Evolutionary conservation across 2,113 vertebrate genomes (phyloP).

Genomic region (Hymenochirus boettgeri): DNA sequence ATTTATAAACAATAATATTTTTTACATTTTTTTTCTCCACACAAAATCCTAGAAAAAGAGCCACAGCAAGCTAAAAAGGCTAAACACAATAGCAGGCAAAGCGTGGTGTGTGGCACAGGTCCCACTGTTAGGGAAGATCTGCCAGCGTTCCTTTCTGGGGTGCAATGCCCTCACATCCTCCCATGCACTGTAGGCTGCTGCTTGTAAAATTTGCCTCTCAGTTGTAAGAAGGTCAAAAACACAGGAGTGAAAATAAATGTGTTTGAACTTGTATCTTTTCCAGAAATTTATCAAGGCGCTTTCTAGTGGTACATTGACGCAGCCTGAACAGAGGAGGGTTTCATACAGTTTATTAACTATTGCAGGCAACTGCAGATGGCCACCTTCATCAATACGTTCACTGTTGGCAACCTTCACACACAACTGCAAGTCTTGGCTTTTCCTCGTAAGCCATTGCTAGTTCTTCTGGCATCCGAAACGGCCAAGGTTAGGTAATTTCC

Average conservation of each 20-base stretch:
- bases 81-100: conserved; percentile 45
- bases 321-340: conserved; percentile 43
- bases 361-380: conserved; percentile 62
- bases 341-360: conserved; percentile 47
- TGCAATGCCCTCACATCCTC: conserved; percentile 87
- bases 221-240: conserved; percentile 95
- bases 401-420: conserved; percentile 89
- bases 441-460: conserved; percentile 80
- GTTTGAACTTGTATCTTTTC: conserved; percentile 83
- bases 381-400: conserved; percentile 80
- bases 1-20: conserved; percentile 78
- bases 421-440: conserved; percentile 90
- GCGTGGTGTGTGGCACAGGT: conserved; percentile 10
- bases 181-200: conserved; percentile 83
- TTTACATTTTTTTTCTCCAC: conserved; percentile 61
- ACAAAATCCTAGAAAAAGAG: conserved; percentile 62
- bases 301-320: conserved; percentile 62
- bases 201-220: conserved; percentile 87
- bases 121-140: conserved; percentile 73
- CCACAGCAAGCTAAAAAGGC: conserved; percentile 57
- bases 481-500: conserved; percentile 89
- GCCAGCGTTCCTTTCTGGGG: conserved; percentile 81
- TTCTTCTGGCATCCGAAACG: conserved; percentile 81
- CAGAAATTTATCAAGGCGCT: conserved; percentile 73
- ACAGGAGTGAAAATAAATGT: conserved; percentile 94